phyloP scores from a whole-genome alignment of 2,797 vertebrate genomes.

The Craterocephalus amniculus region DNA sequence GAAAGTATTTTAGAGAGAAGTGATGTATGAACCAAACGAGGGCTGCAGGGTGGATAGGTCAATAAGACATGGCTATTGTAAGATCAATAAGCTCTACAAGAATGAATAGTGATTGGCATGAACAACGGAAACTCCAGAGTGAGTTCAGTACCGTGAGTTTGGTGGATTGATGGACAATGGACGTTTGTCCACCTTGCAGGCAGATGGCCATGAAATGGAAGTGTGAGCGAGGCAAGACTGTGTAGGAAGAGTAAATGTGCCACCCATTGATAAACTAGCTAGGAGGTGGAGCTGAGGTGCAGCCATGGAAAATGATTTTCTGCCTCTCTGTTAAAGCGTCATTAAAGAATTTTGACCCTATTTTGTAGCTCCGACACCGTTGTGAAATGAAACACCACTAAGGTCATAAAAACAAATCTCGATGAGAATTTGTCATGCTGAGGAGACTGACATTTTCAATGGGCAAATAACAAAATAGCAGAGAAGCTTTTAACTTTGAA shows the following conservation, averaged over 20 bases:
- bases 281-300: conserved; percentile 2
- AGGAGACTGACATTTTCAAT: no score
- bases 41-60: conserved; percentile 17
- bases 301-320: conserved; percentile 13
- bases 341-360: not conserved
- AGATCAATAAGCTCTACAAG: conserved; percentile 36
- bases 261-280: conserved; percentile 28
- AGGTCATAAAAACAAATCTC: no score
- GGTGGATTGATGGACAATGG: conserved; percentile 21
- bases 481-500: no score
- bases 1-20: conserved; percentile 12
- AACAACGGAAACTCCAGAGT: conserved; percentile 10
- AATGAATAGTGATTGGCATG: conserved; percentile 21
- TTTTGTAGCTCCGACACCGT: not conserved
- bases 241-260: conserved; percentile 18
- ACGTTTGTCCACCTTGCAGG: conserved; percentile 24
- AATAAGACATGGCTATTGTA: conserved; percentile 24
- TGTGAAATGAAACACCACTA: not conserved
- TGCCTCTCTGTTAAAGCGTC: conserved; percentile 2
- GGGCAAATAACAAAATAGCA: no score
- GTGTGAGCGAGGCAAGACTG: conserved; percentile 9
- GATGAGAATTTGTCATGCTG: not conserved
- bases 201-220: conserved; percentile 46
- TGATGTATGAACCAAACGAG: conserved; percentile 1
- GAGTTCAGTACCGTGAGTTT: conserved; percentile 18